Conservation (phyloP, 1,140 invertebrate genomes). For the Metaphire vulgaris region DNA sequence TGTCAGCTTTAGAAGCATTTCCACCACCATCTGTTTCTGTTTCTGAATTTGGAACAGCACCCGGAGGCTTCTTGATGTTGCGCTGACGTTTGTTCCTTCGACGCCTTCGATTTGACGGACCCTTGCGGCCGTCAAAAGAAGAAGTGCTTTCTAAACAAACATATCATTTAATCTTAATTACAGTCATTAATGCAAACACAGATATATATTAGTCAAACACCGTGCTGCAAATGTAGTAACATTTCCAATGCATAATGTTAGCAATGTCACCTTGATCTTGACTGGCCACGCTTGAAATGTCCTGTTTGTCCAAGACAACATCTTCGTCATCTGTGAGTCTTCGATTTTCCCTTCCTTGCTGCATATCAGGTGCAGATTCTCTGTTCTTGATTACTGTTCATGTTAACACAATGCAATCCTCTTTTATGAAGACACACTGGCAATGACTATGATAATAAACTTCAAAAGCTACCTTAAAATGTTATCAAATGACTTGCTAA, state of each 20-base stretch:
- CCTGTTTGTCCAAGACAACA: constrained; percentile 69
- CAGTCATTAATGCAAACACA: too few relatives aligned
- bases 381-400: neutral
- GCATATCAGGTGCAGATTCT: constrained; percentile 43
- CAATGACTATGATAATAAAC: too few relatives aligned
- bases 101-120: neutral
- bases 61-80: neutral
- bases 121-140: neutral
- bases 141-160: neutral
- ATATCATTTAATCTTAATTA: too few relatives aligned
- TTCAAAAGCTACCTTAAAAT: too few relatives aligned
- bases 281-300: constrained; percentile 63
- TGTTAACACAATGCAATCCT: too few relatives aligned
- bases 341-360: constrained; percentile 55
- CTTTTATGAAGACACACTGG: too few relatives aligned
- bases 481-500: too few relatives aligned
- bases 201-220: too few relatives aligned
- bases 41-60: neutral
- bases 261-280: constrained; percentile 69
- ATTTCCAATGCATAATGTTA: too few relatives aligned
- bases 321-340: constrained; percentile 71
- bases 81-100: neutral
- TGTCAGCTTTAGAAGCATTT: neutral
- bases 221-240: too few relatives aligned
- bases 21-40: neutral